Conservation (phyloP, 2,113 vertebrate species). For the Anser brachyrhynchus region DNA sequence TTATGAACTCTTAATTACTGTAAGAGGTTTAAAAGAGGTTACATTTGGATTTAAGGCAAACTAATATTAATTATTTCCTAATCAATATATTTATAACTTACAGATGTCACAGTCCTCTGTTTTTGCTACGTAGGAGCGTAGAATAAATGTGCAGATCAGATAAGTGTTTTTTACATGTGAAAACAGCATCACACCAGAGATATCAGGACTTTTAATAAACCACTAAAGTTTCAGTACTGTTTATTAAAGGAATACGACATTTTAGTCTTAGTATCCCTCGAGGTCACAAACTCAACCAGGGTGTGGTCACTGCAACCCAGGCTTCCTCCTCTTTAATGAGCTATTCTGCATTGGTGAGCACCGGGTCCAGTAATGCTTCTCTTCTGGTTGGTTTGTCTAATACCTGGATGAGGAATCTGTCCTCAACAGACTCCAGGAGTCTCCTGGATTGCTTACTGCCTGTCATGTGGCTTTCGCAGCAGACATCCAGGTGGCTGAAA, state of each 20-base stretch:
- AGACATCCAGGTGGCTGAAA: too few relatives aligned
- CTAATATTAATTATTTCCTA: background rate
- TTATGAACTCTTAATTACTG: background rate
- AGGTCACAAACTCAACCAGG: background rate
- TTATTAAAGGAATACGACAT: background rate
- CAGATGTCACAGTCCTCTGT: background rate
- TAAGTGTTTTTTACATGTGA: background rate
- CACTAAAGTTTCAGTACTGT: background rate
- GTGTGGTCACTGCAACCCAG: background rate
- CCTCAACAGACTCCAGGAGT: background rate
- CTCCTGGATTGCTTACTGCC: too few relatives aligned
- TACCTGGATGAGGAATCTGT: background rate
- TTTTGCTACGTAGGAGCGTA: background rate
- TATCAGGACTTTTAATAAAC: background rate
- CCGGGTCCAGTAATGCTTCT: background rate
- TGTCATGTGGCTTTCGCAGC: too few relatives aligned
- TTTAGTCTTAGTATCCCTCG: background rate
- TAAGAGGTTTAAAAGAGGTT: background rate
- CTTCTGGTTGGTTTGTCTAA: background rate
- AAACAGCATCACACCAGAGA: too few relatives aligned
- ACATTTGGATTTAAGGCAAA: background rate
- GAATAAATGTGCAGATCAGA: background rate
- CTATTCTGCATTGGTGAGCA: background rate
- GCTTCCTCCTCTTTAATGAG: background rate
- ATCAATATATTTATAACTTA: background rate